These are phyloP conservation scores for Anoncus sp. DNA, from an alignment of 2,888 invertebrate species.

Conservation along the genomic window DNA sequence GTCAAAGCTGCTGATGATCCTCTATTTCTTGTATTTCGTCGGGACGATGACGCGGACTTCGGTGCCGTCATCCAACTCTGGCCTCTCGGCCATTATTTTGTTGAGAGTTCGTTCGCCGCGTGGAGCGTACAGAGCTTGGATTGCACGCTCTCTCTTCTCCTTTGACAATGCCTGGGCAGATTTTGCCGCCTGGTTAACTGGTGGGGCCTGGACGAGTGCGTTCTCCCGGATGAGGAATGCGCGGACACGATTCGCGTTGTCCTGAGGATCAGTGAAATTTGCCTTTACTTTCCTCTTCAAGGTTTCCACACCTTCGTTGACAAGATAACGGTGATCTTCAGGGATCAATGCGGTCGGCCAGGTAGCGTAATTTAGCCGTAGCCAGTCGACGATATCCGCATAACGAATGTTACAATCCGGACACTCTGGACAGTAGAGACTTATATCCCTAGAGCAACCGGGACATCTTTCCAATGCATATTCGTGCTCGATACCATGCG, in stretches of 20 bases:
- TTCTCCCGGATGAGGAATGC: constrained; percentile 50
- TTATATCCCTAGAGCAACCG: constrained; percentile 28
- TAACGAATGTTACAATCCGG: constrained; percentile 58
- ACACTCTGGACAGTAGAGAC: constrained; percentile 52
- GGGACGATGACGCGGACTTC: not conserved
- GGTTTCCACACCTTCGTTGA: constrained; percentile 25
- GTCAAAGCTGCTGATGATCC: too few relatives aligned
- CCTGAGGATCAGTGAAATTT: constrained; percentile 23
- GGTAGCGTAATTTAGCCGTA: constrained; percentile 50
- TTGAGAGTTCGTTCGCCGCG: not conserved
- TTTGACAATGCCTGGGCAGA: not conserved
- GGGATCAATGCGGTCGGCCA: constrained; percentile 42
- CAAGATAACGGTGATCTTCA: constrained; percentile 40
- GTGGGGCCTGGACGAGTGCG: not conserved
- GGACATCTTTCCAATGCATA: constrained; percentile 35
- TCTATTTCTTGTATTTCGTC: not conserved
- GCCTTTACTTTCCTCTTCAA: constrained; percentile 47
- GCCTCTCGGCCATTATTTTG: not conserved
- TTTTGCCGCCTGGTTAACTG: not conserved
- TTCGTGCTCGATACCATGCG: constrained; percentile 54
- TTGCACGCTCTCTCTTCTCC: not conserved
- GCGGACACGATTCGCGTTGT: constrained; percentile 36
- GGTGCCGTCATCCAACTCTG: not conserved
- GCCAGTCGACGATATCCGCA: constrained; percentile 53
- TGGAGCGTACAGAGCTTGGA: not conserved